Base-by-base conservation (phyloP, 2,797 vertebrate genomes). In the Philypnodon macrostomus region DNA sequence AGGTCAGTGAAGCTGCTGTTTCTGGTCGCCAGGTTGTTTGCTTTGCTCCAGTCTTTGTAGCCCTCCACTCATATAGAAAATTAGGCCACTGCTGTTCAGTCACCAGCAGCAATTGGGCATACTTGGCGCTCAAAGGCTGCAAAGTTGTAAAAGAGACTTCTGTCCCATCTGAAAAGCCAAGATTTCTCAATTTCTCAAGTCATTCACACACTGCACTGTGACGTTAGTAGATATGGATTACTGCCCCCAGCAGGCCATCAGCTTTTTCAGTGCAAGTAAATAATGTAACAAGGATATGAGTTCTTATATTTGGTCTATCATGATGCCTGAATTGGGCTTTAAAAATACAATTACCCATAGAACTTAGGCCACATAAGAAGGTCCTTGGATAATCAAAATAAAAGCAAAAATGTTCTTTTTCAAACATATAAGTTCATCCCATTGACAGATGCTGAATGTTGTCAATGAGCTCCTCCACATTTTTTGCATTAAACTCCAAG, bases 21-120 rank as follows among this genome's bases (percentile, higher is more conserved):
- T 77, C 47, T 64, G 58, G 60, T 54, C 56, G 61, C 68, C 67
- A 51, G 51, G 66, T 67, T 81, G 78, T 85, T 81, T 75, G 66
- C 62, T 78, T 75, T 78, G 58, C 58, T 70, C 46, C 9, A 12
- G 8, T 37, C 58, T 75, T 64, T 75, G 56, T 70, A 55, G 61
- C 19, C 41, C 10, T 68, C 61, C 47, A 66, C 48, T 82, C 64
- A 64, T 41, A 50, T 71, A 71, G 58, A 75, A 81, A 67, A 70
- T 45, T 15, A 54, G 55, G 27, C 18, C 12, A 33, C 41, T 42
- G 61, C 52, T 59, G 11, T 53, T 60, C 35, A 47, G 19, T 50
- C 35, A 50, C 63, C 47, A 53, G 56, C 47, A 68, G 48, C 15
- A 26, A 47, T 53, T 36, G 17, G 30, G 21, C 40, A 50, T 18